A percentile compares a stretch with the other conserved stretches of the same genome.
Evolutionary conservation across 2,113 vertebrate genomes (phyloP).

Genomic region (Indicator maculatus): DNA sequence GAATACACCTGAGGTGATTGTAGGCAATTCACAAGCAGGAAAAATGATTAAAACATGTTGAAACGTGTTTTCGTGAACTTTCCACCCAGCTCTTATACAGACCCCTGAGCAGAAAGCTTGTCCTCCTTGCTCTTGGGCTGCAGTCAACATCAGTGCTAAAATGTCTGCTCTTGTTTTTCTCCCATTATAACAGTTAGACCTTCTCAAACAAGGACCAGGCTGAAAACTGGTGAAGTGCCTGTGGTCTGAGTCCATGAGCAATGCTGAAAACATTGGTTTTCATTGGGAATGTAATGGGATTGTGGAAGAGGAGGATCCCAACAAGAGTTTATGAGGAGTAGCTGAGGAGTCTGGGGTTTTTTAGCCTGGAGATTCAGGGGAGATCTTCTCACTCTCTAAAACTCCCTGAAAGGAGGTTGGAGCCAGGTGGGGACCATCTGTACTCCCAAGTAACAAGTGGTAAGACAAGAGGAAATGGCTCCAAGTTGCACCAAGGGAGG

Average conservation of each 20-base stretch:
- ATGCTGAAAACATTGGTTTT: neutral
- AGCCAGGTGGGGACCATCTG: too few species aligned
- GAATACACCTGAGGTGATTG: neutral
- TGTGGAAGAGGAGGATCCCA: neutral
- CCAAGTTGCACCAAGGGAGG: too few species aligned
- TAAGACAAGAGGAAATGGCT: too few species aligned
- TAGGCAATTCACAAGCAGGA: neutral
- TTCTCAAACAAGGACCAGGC: neutral
- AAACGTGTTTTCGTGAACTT: neutral
- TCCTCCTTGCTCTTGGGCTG: fast-evolving
- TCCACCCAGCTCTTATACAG: neutral
- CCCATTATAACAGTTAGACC: neutral
- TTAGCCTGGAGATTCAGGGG: too few species aligned
- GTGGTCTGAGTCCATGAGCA: neutral
- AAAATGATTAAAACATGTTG: neutral
- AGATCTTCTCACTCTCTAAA: too few species aligned
- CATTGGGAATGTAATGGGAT: neutral
- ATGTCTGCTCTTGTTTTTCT: neutral
- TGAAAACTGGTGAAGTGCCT: neutral
- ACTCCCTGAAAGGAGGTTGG: too few species aligned
- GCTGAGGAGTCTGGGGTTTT: too few species aligned
- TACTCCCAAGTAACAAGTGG: too few species aligned
- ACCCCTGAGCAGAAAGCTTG: neutral
- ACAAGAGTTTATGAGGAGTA: neutral
- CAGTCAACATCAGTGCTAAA: neutral